Evolutionary conservation across 2,888 invertebrate genomes (phyloP).

Genomic region (Papilio protenor): DNA sequence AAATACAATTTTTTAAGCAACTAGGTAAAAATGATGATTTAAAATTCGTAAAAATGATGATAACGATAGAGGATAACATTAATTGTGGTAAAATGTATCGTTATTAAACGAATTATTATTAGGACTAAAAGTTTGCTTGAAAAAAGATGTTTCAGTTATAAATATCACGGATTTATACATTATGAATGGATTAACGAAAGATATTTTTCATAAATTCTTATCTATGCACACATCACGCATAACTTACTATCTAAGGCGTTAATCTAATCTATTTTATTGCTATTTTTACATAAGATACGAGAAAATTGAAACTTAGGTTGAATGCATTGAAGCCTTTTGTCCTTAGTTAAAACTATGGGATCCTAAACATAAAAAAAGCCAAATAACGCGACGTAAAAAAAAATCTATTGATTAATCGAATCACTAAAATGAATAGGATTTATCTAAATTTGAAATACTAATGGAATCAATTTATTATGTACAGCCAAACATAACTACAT

Average conservation of each 20-base stretch:
- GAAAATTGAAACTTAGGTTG: background rate
- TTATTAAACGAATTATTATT: no score
- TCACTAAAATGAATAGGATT: background rate
- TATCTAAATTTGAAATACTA: background rate
- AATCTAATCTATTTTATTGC: slow-evolving; percentile 13
- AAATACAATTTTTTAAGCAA: no score
- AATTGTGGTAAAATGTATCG: no score
- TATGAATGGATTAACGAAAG: background rate
- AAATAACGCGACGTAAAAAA: background rate
- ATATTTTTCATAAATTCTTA: slow-evolving; percentile 9
- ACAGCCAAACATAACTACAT: background rate
- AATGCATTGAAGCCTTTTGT: background rate
- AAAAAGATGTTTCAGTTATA: no score
- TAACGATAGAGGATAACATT: no score
- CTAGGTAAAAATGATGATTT: no score
- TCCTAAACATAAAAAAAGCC: background rate
- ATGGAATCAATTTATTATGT: background rate
- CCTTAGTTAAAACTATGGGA: background rate
- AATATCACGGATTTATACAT: background rate
- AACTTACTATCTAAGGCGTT: background rate
- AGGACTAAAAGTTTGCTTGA: no score
- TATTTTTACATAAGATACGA: background rate
- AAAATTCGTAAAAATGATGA: no score
- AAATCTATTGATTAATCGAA: background rate
- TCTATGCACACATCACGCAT: background rate